phyloP scores from a whole-genome alignment of 1,140 invertebrate species.

The Drosophila carrolli region DNA sequence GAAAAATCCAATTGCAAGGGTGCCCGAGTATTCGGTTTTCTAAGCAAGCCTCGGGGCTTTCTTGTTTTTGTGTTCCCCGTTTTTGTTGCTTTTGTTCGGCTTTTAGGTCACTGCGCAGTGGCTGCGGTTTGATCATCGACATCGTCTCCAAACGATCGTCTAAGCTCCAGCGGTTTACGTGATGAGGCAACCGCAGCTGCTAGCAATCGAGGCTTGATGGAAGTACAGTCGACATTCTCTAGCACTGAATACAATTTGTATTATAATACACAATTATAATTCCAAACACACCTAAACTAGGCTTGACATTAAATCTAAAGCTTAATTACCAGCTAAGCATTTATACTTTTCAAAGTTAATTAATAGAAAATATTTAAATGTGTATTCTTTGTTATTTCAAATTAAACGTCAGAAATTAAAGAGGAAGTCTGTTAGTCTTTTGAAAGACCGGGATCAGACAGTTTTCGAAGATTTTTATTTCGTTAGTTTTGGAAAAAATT shows the following conservation, averaged over 20 bases:
- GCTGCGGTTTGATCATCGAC: slow-evolving; percentile 26
- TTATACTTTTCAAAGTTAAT: too few relatives aligned
- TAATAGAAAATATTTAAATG: too few relatives aligned
- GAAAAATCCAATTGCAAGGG: slow-evolving; percentile 6
- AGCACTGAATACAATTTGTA: not conserved
- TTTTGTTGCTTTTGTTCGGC: slow-evolving; percentile 20
- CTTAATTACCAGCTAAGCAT: too few relatives aligned
- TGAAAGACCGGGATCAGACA: too few relatives aligned
- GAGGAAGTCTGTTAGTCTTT: too few relatives aligned
- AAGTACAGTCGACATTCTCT: slow-evolving; percentile 25
- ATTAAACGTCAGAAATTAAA: too few relatives aligned
- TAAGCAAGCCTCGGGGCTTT: slow-evolving; percentile 17
- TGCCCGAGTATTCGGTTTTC: slow-evolving; percentile 23
- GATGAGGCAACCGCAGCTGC: slow-evolving; percentile 53
- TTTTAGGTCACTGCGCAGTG: slow-evolving; percentile 63
- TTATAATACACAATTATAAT: too few relatives aligned
- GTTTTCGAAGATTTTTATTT: too few relatives aligned
- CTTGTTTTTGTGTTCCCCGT: slow-evolving; percentile 31
- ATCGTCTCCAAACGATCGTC: slow-evolving; percentile 17
- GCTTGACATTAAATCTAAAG: too few relatives aligned
- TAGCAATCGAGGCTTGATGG: slow-evolving; percentile 9
- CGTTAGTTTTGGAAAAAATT: too few relatives aligned
- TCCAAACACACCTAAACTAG: not conserved
- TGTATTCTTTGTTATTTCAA: too few relatives aligned
- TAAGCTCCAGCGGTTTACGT: slow-evolving; percentile 50